phyloP scores from a whole-genome alignment of 2,797 vertebrate genomes.

The Ptychobarbus kaznakovi region DNA sequence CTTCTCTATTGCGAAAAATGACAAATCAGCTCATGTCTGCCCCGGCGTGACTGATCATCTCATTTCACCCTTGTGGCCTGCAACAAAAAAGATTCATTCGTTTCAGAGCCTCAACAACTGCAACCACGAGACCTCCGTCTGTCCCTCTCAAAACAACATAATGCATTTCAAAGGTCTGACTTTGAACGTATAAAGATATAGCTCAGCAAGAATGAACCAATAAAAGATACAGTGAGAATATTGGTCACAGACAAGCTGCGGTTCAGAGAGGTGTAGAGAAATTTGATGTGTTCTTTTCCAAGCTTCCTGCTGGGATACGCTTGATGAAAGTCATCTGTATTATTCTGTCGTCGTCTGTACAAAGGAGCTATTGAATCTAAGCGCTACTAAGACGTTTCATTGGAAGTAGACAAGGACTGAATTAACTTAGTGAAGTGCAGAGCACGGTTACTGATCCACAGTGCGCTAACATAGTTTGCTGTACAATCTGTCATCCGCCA shows the following conservation, averaged over 20 bases:
- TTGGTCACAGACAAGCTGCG: constrained; percentile 35
- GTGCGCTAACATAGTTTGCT: background rate
- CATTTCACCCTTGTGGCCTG: constrained; percentile 65
- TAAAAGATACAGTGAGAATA: constrained; percentile 29
- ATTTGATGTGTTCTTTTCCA: constrained; percentile 39
- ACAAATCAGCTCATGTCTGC: constrained; percentile 73
- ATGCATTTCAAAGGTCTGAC: constrained; percentile 59
- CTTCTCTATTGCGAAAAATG: constrained; percentile 75
- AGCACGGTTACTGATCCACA: constrained; percentile 16
- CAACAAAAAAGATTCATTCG: constrained; percentile 71
- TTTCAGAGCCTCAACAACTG: constrained; percentile 67
- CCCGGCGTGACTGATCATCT: constrained; percentile 72
- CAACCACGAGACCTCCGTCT: constrained; percentile 45
- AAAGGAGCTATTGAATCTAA: constrained; percentile 28
- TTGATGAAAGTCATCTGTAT: constrained; percentile 45
- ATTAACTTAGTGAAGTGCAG: constrained; percentile 15
- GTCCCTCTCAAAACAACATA: constrained; percentile 52
- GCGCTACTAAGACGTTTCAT: constrained; percentile 22
- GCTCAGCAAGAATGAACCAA: constrained; percentile 24
- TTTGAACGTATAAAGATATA: constrained; percentile 48
- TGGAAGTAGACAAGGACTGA: constrained; percentile 18
- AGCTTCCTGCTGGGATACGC: constrained; percentile 27
- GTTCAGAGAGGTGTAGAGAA: constrained; percentile 38
- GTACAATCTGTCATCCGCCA: background rate
- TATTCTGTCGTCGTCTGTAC: constrained; percentile 29